Conservation (phyloP, 1,140 invertebrate species). For the Drosophila ambigua region DNA sequence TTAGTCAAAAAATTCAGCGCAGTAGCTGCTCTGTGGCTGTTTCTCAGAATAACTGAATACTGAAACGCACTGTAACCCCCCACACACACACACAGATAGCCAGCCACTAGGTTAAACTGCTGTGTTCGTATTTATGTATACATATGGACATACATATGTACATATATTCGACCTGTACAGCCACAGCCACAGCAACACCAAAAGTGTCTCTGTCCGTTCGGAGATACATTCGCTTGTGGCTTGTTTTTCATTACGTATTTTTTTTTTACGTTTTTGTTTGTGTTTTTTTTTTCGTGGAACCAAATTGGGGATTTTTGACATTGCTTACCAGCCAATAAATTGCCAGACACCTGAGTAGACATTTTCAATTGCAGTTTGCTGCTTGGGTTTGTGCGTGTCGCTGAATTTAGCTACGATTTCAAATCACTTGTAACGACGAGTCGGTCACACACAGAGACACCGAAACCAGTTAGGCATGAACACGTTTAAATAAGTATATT, state of each 20-base stretch:
- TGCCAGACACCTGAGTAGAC: slow-evolving; percentile 79
- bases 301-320: too few species aligned
- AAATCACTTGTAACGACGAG: slow-evolving; percentile 32
- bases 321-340: slow-evolving; percentile 76
- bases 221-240: too few species aligned
- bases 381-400: slow-evolving; percentile 37
- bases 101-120: slow-evolving; percentile 32
- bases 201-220: too few species aligned
- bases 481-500: slow-evolving; percentile 41
- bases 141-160: not conserved
- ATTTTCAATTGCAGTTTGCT: slow-evolving; percentile 50
- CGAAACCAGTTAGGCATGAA: slow-evolving; percentile 58
- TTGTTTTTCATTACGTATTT: not conserved
- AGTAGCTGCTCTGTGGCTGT: too few species aligned
- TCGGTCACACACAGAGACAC: slow-evolving; percentile 2
- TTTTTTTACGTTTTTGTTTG: slow-evolving; percentile 14
- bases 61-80: too few species aligned
- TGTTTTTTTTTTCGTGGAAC: slow-evolving; percentile 5
- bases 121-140: too few species aligned
- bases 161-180: slow-evolving; percentile 28
- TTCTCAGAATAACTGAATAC: too few species aligned
- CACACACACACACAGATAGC: too few species aligned
- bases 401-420: slow-evolving; percentile 54
- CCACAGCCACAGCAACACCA: not conserved
- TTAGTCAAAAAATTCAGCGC: too few species aligned